Evolutionary conservation across 2,113 vertebrate genomes (phyloP), one percentile per base, ranked within the genome.

Genomic region (Dermatemys mawii): DNA sequence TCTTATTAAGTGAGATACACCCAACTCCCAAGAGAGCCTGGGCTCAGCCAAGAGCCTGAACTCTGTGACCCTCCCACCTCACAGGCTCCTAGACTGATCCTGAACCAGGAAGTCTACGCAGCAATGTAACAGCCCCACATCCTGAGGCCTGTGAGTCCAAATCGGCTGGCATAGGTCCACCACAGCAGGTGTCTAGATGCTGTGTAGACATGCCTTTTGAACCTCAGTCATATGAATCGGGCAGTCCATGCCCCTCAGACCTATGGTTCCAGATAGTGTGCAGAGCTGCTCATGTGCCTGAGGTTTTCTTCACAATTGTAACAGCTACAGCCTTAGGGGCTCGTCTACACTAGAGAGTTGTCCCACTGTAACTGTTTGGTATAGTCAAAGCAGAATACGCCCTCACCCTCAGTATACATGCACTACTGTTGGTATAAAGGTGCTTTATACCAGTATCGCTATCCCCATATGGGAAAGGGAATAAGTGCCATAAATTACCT

Each of bases 11-110:
- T 75, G 73, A 93, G 70, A 79, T 75, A 76, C 0, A 10, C 73
- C 88, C 76, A 84, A 84, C 83, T 86, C 92, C 85, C 17, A 83
- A 95, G 93, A 82, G 78, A 83, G 94, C 90, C 60, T 2, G 2
- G 60, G 60, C 17, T 67, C 35, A 17, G 16, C 16, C 32, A n/a
- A 17, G 35, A 67, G 17, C 16, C 35, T n/a, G 60, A 67, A 9
- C 35, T 19, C 60, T n/a, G 16, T 16, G 35, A 19, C 17, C 16
- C 16, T 10, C 17, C 35, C 35, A n/a, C 8, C 32, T 19, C 3
- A 1, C 4, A n/a, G 7, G 32, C 4, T 67, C 32, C 60, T 67
- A 63, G 32, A 17, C 57, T 63, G 57, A 35, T 35, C 14, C 32
- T 35, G 60, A 63, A 14, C 60, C 60, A 63, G 60, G 32, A 63